Evolutionary conservation across 2,113 vertebrate species (phyloP), one percentile per base, ranked within the genome.

Genomic region (Zosterops hypoxanthus): DNA sequence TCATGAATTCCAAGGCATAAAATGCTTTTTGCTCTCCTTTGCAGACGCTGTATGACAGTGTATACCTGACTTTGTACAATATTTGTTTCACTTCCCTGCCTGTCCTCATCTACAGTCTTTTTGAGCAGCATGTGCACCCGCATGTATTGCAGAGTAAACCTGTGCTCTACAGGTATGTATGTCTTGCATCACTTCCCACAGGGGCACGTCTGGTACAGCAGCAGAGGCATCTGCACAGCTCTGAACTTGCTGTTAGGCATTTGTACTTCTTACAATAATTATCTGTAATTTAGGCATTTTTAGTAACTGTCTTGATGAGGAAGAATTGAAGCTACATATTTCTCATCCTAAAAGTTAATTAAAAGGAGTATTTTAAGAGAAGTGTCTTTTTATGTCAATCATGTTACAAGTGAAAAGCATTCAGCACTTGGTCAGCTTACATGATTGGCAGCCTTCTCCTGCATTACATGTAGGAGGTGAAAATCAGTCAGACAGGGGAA

Each of bases 11-110:
- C 68, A 78, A 85, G 52, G 55, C 83, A 86, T 57, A 94, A 70
- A 90, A 53, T 91, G 25, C 36, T 23, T 72, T 82, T 36, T 92
- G 42, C 97, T 97, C 97, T 86, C 86, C 15, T 97, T 97, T 98
- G 23, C 98, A 99, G 99, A 99, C 99, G 9, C 98, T 99, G 44
- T 99, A 99, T 97, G 99, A 99, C 98, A 99, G 99, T 92, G 99
- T 99, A 79, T 99, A 99, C 97, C 98, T 99, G 98, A 99, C 99
- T 96, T 99, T 99, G 95, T 99, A 99, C 98, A 99, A 99, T 98
- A 99, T 99, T 98, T 99, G 99, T 98, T 99, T 99, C 98, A 99
- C 99, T 95, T 99, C 99, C 77, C 97, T 99, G 97, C 99, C 99
- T 98, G 98, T 99, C 97, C 99, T 99, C 95, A 98, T 99, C 87